A percentile compares a stretch with the other conserved stretches of the same genome.
Evolutionary conservation across 2,797 vertebrate species (phyloP).

Genomic region (Psittacula echo): DNA sequence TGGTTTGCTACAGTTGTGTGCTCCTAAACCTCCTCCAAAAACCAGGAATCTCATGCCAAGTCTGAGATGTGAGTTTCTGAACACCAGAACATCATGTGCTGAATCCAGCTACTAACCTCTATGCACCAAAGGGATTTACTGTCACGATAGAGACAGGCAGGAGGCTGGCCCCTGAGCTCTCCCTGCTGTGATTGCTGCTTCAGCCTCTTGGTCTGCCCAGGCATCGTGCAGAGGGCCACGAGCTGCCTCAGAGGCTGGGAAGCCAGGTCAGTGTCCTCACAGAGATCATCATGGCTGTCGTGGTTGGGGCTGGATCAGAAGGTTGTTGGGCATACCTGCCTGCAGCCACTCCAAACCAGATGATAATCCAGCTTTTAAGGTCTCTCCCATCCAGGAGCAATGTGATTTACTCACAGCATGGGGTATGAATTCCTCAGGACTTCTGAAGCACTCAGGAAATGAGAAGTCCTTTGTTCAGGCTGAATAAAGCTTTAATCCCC

Average conservation of each 20-base stretch:
- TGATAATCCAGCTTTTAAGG: background rate
- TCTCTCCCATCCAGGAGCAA: background rate
- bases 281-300: background rate
- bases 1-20: background rate
- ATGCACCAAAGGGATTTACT: accelerated
- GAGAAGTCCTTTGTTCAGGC: background rate
- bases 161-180: background rate
- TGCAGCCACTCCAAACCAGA: background rate
- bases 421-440: background rate
- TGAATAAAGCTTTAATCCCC: background rate
- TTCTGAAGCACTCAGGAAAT: background rate
- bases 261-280: background rate
- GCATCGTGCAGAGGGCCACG: accelerated
- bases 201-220: background rate
- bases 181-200: background rate
- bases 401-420: background rate
- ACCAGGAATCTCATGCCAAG: accelerated
- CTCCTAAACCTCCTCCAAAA: background rate
- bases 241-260: background rate
- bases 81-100: background rate
- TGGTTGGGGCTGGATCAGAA: background rate
- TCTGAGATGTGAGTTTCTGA: background rate
- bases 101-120: background rate
- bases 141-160: background rate
- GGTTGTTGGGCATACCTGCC: background rate